Conservation (phyloP, 64 coral and sea anemone genomes). For the Porites lutea region DNA sequence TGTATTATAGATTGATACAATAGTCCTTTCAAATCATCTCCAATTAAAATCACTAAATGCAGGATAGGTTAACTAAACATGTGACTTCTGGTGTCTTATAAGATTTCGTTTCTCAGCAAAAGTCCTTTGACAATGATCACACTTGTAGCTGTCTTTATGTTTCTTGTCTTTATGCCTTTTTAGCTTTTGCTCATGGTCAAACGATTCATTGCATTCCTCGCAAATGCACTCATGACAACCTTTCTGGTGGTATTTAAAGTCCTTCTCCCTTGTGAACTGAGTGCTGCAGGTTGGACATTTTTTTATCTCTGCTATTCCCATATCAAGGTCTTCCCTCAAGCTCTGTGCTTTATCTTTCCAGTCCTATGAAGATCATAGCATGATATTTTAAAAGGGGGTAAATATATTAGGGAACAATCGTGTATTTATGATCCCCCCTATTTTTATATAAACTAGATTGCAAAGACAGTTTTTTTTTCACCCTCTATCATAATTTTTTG, state of each 20-base stretch:
- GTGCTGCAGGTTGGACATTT: constrained; percentile 48
- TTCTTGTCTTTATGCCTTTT: constrained; percentile 61
- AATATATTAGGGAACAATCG: no score
- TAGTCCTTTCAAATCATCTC: no score
- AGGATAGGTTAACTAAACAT: neutral
- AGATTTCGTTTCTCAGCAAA: constrained; percentile 70
- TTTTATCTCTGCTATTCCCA: constrained; percentile 36
- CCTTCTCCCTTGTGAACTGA: constrained; percentile 32
- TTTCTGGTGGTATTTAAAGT: constrained; percentile 51
- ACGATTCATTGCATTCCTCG: constrained; percentile 49
- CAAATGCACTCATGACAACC: constrained; percentile 47
- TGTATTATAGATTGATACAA: no score
- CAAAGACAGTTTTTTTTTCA: no score
- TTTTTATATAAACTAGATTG: no score
- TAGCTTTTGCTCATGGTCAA: constrained; percentile 60
- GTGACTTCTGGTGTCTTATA: constrained; percentile 41
- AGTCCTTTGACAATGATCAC: constrained; percentile 46
- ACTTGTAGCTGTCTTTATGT: constrained; percentile 42
- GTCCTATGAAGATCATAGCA: constrained; percentile 12
- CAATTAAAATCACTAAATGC: neutral
- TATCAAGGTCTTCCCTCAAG: constrained; percentile 55
- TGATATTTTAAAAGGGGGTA: no score
- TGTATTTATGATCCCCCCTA: no score
- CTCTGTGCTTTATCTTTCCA: constrained; percentile 66
- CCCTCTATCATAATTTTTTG: no score